phyloP scores from a whole-genome alignment of 2,888 invertebrate genomes.

The Drosophila demipolita region DNA sequence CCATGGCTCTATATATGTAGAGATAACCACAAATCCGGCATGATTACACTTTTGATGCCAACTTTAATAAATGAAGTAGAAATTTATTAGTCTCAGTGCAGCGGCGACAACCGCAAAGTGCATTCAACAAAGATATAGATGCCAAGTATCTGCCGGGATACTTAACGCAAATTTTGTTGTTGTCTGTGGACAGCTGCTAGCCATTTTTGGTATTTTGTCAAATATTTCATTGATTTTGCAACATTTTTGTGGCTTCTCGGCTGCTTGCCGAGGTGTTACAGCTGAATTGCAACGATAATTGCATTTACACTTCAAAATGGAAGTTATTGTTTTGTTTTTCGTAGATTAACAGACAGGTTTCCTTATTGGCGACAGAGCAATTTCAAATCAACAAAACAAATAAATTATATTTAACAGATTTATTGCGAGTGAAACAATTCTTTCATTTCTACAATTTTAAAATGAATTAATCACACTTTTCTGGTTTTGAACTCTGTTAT shows the following conservation, averaged over 20 bases:
- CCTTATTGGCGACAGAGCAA: neutral
- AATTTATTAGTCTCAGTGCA: conserved; percentile 62
- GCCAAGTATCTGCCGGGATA: conserved; percentile 38
- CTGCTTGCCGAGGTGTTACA: conserved; percentile 43
- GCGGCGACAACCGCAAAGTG: conserved; percentile 51
- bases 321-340: conserved; percentile 6
- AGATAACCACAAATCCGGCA: conserved; percentile 71
- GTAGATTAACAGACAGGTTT: neutral
- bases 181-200: conserved; percentile 23
- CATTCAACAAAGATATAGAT: conserved; percentile 30
- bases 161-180: conserved; percentile 36
- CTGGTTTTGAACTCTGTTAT: neutral
- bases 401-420: neutral
- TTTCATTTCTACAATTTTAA: neutral
- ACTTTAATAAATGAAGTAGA: conserved; percentile 73
- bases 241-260: conserved; percentile 49
- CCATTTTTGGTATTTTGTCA: conserved; percentile 41
- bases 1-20: conserved; percentile 33
- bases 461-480: neutral
- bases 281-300: conserved; percentile 35
- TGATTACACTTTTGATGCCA: conserved; percentile 72
- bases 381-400: neutral
- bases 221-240: conserved; percentile 55
- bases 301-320: conserved; percentile 11
- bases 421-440: neutral